Conservation (phyloP, 1,140 invertebrate species). For the Calephelis nemesis region DNA sequence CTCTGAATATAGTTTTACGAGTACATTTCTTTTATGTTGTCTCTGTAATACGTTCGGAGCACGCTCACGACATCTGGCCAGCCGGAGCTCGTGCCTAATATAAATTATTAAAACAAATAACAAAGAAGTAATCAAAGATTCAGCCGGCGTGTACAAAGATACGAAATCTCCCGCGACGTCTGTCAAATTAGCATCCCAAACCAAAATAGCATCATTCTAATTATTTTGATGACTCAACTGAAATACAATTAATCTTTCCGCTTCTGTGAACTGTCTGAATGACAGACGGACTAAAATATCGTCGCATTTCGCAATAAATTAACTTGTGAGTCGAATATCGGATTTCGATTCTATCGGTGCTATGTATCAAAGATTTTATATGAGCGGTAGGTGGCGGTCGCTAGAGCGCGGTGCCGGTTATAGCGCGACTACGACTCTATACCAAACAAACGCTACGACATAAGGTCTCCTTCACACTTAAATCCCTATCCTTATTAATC, state of each 20-base stretch:
- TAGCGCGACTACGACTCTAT: neutral
- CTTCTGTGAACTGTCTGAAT: conserved; percentile 76
- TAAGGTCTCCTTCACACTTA: neutral
- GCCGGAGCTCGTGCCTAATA: conserved; percentile 35
- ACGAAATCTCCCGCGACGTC: conserved; percentile 75
- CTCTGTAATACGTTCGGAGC: conserved; percentile 10
- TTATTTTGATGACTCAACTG: conserved; percentile 79
- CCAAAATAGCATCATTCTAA: conserved; percentile 78
- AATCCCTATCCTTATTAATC: too few species aligned
- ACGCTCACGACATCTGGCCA: conserved; percentile 29
- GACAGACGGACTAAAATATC: conserved; percentile 75
- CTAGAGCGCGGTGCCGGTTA: conserved; percentile 54
- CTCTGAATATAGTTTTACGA: too few species aligned
- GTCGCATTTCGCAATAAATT: conserved; percentile 76
- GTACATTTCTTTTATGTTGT: too few species aligned
- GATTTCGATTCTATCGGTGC: conserved; percentile 76
- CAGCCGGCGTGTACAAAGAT: conserved; percentile 63
- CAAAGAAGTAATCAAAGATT: conserved; percentile 65
- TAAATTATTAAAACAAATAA: conserved; percentile 58
- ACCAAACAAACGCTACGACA: neutral
- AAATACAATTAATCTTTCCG: conserved; percentile 78
- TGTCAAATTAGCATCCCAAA: conserved; percentile 78
- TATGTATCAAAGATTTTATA: conserved; percentile 73
- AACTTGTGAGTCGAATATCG: conserved; percentile 72
- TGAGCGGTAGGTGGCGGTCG: conserved; percentile 46